Conservation (phyloP, 2,113 vertebrate species). For the Sinocyclocheilus anophthalmus region DNA sequence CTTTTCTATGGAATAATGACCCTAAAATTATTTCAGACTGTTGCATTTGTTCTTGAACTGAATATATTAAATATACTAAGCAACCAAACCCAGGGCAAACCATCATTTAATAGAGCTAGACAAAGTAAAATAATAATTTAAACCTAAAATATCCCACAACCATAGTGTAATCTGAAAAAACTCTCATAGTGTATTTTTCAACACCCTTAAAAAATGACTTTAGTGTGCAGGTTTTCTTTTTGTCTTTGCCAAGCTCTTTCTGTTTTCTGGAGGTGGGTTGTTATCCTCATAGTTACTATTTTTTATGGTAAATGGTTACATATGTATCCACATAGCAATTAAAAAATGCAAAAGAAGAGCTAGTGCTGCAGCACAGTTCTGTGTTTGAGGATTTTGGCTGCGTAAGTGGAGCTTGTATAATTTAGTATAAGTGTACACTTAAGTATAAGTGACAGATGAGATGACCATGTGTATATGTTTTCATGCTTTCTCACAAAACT, state of each 20-base stretch:
- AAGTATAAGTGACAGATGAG: neutral
- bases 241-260: neutral
- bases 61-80: neutral
- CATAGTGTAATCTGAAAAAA: too few species aligned
- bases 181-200: too few species aligned
- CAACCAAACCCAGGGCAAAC: neutral
- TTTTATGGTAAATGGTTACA: constrained; percentile 27
- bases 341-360: neutral
- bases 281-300: neutral
- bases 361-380: neutral
- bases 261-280: neutral
- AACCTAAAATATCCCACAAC: neutral
- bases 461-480: neutral
- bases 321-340: neutral
- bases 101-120: neutral
- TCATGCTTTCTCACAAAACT: neutral
- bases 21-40: neutral
- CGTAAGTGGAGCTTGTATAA: neutral
- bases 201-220: too few species aligned
- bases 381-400: neutral
- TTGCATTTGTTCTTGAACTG: neutral
- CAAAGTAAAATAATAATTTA: neutral
- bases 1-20: neutral
- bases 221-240: neutral
- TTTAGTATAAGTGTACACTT: neutral